A percentile compares a stretch with the other conserved stretches of the same genome.
Conservation (phyloP, 2,113 vertebrate species). For the Carollia perspicillata region DNA sequence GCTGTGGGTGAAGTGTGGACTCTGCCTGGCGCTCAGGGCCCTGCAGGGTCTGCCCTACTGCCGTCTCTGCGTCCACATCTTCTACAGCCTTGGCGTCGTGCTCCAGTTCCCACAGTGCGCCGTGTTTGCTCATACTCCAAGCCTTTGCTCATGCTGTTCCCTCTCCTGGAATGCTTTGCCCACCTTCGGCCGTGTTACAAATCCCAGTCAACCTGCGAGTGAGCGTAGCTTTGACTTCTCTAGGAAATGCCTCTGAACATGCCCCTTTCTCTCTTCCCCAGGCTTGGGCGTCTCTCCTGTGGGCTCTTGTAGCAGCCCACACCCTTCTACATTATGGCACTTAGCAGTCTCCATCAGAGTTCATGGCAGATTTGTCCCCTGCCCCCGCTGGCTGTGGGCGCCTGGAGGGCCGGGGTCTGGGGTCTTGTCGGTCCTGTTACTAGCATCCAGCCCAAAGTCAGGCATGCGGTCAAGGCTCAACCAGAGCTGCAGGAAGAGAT, state of each 20-base stretch:
- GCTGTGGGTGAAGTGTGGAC: background rate
- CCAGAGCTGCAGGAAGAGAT: background rate
- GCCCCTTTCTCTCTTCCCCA: background rate
- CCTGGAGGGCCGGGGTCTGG: background rate
- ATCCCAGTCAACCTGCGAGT: background rate
- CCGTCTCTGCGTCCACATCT: background rate
- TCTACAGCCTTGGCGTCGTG: background rate
- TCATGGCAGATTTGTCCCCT: background rate
- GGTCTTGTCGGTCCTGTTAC: background rate
- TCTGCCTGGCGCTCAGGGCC: background rate
- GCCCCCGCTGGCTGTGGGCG: background rate
- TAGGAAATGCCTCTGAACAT: background rate
- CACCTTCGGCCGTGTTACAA: background rate
- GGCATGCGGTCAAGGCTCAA: background rate
- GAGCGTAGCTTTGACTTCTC: background rate
- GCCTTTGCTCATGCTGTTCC: background rate
- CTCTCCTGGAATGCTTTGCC: background rate
- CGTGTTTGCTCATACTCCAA: background rate
- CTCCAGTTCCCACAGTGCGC: background rate
- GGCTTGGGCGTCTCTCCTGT: background rate
- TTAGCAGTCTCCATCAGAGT: background rate
- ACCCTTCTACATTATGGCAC: background rate
- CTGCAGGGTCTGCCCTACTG: fast-evolving
- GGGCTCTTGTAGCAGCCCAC: background rate
- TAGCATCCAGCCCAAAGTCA: background rate